phyloP scores from a whole-genome alignment of 1,140 invertebrate genomes.

The Sweltsa coloradensis region DNA sequence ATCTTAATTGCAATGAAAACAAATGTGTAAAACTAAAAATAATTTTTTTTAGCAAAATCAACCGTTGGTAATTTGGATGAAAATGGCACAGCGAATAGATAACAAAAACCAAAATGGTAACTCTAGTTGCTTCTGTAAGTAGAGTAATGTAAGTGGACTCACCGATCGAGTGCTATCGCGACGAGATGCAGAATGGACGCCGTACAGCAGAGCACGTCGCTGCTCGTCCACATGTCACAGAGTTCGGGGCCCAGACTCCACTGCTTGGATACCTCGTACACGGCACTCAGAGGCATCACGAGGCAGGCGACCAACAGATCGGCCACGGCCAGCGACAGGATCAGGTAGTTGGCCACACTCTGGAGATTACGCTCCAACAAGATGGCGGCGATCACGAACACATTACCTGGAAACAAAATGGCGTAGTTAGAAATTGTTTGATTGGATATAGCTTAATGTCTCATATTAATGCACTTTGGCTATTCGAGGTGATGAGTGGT shows the following conservation, averaged over 20 bases:
- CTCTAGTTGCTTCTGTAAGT: too few species aligned
- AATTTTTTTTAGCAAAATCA: too few species aligned
- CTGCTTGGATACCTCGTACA: constrained; percentile 38
- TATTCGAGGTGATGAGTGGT: too few species aligned
- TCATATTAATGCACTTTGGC: too few species aligned
- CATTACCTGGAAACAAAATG: constrained; percentile 71
- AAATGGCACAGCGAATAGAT: too few species aligned
- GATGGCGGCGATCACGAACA: constrained; percentile 92
- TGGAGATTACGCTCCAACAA: constrained; percentile 77
- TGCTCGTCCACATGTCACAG: constrained; percentile 88
- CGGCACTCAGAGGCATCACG: constrained; percentile 68
- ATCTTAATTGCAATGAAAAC: too few species aligned
- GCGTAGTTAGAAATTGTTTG: too few species aligned
- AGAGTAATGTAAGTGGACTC: too few species aligned
- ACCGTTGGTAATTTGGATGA: too few species aligned
- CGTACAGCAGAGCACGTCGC: constrained; percentile 86
- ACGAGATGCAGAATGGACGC: constrained; percentile 90
- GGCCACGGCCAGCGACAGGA: constrained; percentile 74
- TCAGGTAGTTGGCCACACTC: constrained; percentile 76
- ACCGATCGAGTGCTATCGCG: constrained; percentile 88
- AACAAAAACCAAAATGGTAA: too few species aligned
- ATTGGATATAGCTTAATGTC: too few species aligned
- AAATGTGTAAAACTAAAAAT: too few species aligned
- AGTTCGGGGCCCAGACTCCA: constrained; percentile 78
- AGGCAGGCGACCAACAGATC: constrained; percentile 75